These are phyloP conservation scores for Enteromius radiatus DNA, from an alignment of 2,797 vertebrate species.

Conservation along the genomic window DNA sequence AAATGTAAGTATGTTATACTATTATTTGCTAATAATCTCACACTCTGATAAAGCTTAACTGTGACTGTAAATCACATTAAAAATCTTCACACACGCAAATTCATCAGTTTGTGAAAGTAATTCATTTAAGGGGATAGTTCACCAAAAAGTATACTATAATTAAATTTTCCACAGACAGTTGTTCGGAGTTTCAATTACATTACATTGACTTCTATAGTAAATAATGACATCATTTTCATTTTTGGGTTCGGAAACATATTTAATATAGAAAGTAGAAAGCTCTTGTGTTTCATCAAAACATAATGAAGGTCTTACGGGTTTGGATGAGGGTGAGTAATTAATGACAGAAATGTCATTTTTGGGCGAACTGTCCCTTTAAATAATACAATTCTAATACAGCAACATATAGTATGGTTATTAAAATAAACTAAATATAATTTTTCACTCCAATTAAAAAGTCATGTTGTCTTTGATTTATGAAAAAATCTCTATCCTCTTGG, in stretches of 20 bases:
- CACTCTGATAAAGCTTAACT: background rate
- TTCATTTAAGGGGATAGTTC: background rate
- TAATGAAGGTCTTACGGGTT: background rate
- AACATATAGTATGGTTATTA: no score
- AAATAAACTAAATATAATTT: no score
- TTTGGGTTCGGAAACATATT: no score
- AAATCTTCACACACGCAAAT: background rate
- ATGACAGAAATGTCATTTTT: background rate
- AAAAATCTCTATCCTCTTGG: background rate
- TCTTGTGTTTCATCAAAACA: background rate
- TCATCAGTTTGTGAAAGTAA: background rate
- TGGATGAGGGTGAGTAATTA: background rate
- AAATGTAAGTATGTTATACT: background rate
- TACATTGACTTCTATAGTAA: background rate
- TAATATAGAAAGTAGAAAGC: background rate
- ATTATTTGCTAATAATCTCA: background rate
- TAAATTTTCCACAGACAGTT: background rate
- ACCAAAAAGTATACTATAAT: background rate
- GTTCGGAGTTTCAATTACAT: background rate
- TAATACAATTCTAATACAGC: background rate
- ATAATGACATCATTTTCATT: no score
- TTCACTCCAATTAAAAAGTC: no score
- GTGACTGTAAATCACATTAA: background rate
- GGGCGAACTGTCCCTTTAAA: background rate
- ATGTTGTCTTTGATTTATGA: background rate